Percentiles rank a stretch among this genome's conserved stretches.
Conservation (phyloP, 92 coral and sea anemone species). For the Diadumene lineata region DNA sequence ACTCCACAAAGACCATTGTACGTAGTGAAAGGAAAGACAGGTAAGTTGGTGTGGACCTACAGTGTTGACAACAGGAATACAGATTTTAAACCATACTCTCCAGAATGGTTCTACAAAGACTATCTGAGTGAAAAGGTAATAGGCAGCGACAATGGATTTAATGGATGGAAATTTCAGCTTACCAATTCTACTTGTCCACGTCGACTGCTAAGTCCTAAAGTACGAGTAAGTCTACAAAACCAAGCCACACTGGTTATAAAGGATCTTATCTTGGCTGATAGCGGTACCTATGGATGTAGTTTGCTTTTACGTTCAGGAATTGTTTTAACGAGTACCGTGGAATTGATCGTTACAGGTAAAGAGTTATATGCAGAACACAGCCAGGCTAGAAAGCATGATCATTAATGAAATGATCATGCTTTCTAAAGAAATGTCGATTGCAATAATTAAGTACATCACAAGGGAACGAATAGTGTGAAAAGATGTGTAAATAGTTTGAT, state of each 20-base stretch:
- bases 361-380: too few relatives aligned
- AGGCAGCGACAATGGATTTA: not conserved
- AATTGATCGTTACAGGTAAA: not conserved
- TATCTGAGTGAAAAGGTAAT: too few relatives aligned
- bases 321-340: not conserved
- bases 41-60: not conserved
- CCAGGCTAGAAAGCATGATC: too few relatives aligned
- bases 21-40: not conserved
- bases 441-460: too few relatives aligned
- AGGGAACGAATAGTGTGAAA: too few relatives aligned
- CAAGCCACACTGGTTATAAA: not conserved
- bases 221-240: not conserved
- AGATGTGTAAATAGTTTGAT: too few relatives aligned
- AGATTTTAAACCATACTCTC: not conserved
- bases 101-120: not conserved
- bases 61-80: not conserved
- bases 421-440: too few relatives aligned
- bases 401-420: too few relatives aligned
- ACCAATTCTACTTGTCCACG: not conserved
- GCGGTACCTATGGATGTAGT: not conserved
- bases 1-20: not conserved
- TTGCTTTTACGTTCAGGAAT: not conserved
- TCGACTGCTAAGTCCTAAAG: not conserved
- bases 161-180: not conserved
- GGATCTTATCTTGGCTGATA: not conserved